Evolutionary conservation across 37 sponge, comb jelly and placozoan species (phyloP), one percentile per base, ranked within the genome.

Genomic region (Diacarnus erythraeanus): DNA sequence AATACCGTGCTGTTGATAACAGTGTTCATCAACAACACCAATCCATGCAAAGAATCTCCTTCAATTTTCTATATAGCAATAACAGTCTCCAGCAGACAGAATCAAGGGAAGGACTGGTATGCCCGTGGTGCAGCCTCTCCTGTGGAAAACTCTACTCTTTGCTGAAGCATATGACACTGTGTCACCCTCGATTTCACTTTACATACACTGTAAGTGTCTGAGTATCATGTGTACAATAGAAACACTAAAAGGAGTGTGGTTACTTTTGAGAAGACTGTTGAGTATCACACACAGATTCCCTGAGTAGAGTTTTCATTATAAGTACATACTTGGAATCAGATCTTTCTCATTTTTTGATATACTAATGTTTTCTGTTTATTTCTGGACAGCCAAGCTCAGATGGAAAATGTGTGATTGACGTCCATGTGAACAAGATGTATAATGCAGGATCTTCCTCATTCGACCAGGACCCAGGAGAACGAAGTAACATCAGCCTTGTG

Each of bases 1-100:
- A n/a, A n/a, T n/a, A n/a, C n/a, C n/a, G n/a, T n/a, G 51, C 6
- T 47, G 51, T 15, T 15, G 51, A 12, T 12, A 47, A 47, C 51
- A 15, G 12, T 12, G 6, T 47, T 6, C 51, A 47, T 15, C 51
- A 47, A 47, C 64, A 29, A 63, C 64, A 63, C 5, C 44, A 2
- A 3, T 43, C 71, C 17, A 1, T n/a, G 22, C 35, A 78, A 35
- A 78, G 23, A 22, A 43, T 89, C 22, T 59, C 88, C 42, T 97
- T 89, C 85, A 91, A 93, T 84, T 97, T 94, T 61, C 69, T 92
- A 12, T 97, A 97, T 75, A 59, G 71, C 44, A 84, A 82, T 26
- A 88, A 90, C 80, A 72, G 56, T 31, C 54, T 72, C 29, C 98
- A 94, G 74, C 94, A 97, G 76, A 97, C 98, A 0, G 93, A 94